These are phyloP conservation scores for Drosophila paranaensis DNA, from an alignment of 2,888 invertebrate species.

Conservation along the genomic window DNA sequence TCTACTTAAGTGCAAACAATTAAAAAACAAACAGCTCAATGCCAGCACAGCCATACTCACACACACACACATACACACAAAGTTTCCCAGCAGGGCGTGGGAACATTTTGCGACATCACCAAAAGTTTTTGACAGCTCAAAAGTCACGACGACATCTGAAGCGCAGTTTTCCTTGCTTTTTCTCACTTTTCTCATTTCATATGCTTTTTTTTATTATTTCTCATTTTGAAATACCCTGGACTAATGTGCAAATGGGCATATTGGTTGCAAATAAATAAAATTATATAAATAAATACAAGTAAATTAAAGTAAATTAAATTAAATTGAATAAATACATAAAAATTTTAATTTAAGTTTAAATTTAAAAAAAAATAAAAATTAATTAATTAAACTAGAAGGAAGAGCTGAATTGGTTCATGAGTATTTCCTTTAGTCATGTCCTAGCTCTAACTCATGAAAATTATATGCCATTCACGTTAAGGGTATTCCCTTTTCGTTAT, in stretches of 20 bases:
- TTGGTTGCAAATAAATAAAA: neutral
- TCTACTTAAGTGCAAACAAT: slow-evolving; percentile 78
- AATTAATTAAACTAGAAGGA: too few species aligned
- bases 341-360: too few species aligned
- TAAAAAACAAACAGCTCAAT: slow-evolving; percentile 79
- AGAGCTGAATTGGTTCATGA: too few species aligned
- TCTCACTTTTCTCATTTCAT: slow-evolving; percentile 21
- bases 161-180: slow-evolving; percentile 46
- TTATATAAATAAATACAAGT: too few species aligned
- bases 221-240: slow-evolving; percentile 27
- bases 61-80: slow-evolving; percentile 6
- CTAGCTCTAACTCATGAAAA: neutral
- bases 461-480: neutral
- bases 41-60: slow-evolving; percentile 26
- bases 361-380: too few species aligned
- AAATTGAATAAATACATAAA: too few species aligned
- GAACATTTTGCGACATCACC: slow-evolving; percentile 57
- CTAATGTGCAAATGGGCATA: slow-evolving; percentile 17
- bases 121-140: slow-evolving; percentile 72
- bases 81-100: slow-evolving; percentile 35
- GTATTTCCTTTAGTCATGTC: too few species aligned
- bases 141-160: slow-evolving; percentile 72
- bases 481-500: neutral
- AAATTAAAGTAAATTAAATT: too few species aligned
- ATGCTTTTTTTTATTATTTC: slow-evolving; percentile 22